Evolutionary conservation across 2,113 vertebrate species (phyloP), one percentile per base, ranked within the genome.

Genomic region (Nesoenas mayeri): DNA sequence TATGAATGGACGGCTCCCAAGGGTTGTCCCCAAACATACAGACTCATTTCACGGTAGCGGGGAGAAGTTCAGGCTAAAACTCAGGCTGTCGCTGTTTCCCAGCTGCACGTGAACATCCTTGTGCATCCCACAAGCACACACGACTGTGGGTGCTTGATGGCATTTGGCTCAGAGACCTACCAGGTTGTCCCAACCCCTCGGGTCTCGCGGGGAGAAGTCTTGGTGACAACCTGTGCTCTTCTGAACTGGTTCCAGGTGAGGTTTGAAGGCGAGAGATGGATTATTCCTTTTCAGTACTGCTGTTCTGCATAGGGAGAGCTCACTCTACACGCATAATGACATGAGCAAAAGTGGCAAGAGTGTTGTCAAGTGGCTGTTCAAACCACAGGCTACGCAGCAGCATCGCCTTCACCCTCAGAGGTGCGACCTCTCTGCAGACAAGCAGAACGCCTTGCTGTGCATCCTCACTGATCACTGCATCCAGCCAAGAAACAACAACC

Each of bases 341-440:
- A 91, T 79, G 70, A 92, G 93, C 92, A 93, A n/a, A 87, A 87
- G 66, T 19, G 56, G 75, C 2, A 6, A 81, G 77, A 50, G 66
- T 28, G 29, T 74, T 93, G 83, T 88, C 53, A 47, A 71, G 57
- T 40, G 32, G 75, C 64, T 88, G 48, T 79, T 71, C 15, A 67
- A 93, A 82, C 83, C 92, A 73, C 89, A 93, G 82, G 29, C 83
- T 24, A 5, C 64, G 65, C 58, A 85, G 61, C 24, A 69, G 24
- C 88, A 77, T 92, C 84, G 40, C 50, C 82, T 80, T 89, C 79
- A 65, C 66, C 91, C 79, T 74, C 72, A 75, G 90, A 88, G 65
- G 22, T 85, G 88, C 29, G 82, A 81, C 64, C 83, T 74, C 83
- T 42, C 66, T 85, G 72, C 83, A 84, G 77, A 47, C 22, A 6